Conservation (phyloP, 2,888 invertebrate genomes). For the Stegophylla sp. region DNA sequence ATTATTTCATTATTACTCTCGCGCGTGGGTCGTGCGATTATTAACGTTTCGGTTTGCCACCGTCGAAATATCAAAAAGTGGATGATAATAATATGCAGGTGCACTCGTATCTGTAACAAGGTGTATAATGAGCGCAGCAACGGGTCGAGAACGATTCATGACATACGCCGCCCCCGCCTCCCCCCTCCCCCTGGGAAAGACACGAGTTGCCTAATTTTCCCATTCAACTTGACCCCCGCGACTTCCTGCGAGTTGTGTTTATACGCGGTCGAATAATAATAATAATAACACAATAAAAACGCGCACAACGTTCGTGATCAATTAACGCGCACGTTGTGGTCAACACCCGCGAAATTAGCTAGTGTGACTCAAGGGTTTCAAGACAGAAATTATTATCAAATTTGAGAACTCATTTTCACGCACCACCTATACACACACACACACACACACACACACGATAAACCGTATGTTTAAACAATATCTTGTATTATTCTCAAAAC, state of each 20-base stretch:
- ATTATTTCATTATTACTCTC: neutral
- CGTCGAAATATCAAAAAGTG: neutral
- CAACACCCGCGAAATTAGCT: too few relatives aligned
- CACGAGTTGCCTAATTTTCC: conserved; percentile 22
- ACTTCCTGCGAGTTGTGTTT: neutral
- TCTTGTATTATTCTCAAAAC: too few relatives aligned
- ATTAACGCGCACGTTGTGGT: conserved; percentile 5
- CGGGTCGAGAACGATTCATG: conserved; percentile 15
- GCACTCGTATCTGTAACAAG: conserved; percentile 2
- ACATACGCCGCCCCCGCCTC: neutral
- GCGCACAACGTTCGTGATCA: neutral
- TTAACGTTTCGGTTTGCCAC: neutral
- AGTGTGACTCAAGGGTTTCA: too few relatives aligned
- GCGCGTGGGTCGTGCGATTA: too few relatives aligned
- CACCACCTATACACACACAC: too few relatives aligned
- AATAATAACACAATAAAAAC: too few relatives aligned
- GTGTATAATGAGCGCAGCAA: conserved; percentile 15
- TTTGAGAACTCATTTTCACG: too few relatives aligned
- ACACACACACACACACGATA: too few relatives aligned
- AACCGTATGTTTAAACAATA: too few relatives aligned
- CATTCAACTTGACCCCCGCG: conserved; percentile 30
- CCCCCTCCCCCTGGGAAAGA: too few relatives aligned
- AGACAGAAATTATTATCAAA: too few relatives aligned
- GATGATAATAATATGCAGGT: neutral
- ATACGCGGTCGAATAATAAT: too few relatives aligned